A percentile compares a stretch with the other conserved stretches of the same genome.
Evolutionary conservation across 2,113 vertebrate species (phyloP).

Genomic region (Saccopteryx bilineata): DNA sequence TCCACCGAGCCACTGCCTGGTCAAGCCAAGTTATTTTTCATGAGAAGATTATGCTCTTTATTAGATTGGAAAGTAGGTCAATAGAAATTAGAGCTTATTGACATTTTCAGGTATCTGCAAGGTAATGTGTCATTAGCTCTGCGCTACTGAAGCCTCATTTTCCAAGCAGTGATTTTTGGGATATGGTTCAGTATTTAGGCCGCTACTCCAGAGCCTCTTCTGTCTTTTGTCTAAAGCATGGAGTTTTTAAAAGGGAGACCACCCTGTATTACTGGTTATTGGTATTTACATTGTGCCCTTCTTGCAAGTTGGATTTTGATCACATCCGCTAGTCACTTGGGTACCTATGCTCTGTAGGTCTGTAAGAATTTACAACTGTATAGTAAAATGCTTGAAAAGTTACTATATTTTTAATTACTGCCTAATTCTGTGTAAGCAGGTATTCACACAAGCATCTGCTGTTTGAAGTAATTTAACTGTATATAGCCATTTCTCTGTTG

Average conservation of each 20-base stretch:
- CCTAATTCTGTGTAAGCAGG: slow-evolving; percentile 3
- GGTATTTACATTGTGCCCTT: neutral
- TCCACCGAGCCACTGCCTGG: too few species aligned
- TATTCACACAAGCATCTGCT: neutral
- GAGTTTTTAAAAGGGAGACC: neutral
- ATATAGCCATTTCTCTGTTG: neutral
- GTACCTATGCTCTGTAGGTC: neutral
- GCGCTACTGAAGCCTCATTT: neutral
- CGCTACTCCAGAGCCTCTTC: neutral
- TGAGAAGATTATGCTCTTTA: slow-evolving; percentile 8
- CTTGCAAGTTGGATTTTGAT: slow-evolving; percentile 45
- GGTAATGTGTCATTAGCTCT: neutral
- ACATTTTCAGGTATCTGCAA: neutral
- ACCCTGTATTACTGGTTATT: neutral
- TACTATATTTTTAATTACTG: slow-evolving; percentile 34
- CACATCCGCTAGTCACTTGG: neutral
- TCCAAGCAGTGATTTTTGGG: neutral
- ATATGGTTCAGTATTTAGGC: neutral
- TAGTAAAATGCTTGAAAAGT: slow-evolving; percentile 7
- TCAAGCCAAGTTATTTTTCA: neutral
- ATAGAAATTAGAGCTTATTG: neutral
- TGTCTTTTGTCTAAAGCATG: neutral
- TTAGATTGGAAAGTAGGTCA: neutral
- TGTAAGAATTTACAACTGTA: slow-evolving; percentile 7
- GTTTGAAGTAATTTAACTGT: neutral